These are phyloP conservation scores for Alauda arvensis DNA, from an alignment of 2,797 vertebrate species.

Conservation along the genomic window DNA sequence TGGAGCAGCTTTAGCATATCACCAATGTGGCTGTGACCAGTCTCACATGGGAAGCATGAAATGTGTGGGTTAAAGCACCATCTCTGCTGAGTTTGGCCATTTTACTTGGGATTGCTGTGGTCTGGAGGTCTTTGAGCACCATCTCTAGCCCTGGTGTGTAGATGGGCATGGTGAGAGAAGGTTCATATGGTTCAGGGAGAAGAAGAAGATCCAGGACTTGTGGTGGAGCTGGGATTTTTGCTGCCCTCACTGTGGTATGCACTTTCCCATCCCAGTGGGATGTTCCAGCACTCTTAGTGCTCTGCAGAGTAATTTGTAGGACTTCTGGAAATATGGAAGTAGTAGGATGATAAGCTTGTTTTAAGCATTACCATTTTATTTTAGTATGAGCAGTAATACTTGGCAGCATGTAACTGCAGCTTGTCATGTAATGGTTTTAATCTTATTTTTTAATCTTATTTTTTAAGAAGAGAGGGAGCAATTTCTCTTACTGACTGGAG, in stretches of 20 bases:
- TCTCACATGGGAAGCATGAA: fast-evolving
- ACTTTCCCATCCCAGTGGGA: not conserved
- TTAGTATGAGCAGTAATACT: conserved; percentile 3
- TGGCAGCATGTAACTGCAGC: not conserved
- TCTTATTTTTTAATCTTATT: conserved; percentile 57
- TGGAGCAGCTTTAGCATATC: not conserved
- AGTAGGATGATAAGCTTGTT: conserved; percentile 5
- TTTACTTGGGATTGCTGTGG: not conserved
- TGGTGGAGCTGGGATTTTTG: not conserved
- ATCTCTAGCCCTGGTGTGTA: not conserved
- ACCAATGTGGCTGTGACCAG: fast-evolving
- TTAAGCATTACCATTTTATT: conserved; percentile 23
- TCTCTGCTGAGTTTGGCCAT: not conserved
- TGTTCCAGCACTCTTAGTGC: not conserved
- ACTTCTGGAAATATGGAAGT: not conserved
- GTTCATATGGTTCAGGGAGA: fast-evolving
- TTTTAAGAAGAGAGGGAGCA: conserved; percentile 31
- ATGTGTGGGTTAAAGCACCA: fast-evolving
- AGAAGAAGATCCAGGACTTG: not conserved
- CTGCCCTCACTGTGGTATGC: fast-evolving
- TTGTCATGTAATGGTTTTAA: conserved; percentile 47
- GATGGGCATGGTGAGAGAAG: not conserved
- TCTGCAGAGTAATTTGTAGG: not conserved
- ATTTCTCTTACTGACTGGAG: conserved; percentile 19
- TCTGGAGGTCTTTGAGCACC: not conserved